Base-by-base conservation (phyloP, 2,888 invertebrate genomes). In the Tenodera sinensis region DNA sequence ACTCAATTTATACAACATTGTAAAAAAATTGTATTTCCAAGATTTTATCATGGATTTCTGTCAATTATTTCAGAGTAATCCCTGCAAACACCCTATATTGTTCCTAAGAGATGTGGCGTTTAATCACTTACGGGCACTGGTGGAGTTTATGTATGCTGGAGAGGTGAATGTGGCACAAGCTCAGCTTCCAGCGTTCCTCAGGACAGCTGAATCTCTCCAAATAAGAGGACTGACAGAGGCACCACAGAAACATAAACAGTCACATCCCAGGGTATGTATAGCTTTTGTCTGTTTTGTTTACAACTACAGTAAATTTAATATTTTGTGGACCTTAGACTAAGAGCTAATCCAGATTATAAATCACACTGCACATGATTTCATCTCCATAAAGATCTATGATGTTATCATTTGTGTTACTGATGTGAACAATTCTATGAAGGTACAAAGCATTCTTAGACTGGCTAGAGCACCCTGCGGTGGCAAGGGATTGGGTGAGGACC, bases 141-240 rank as follows among this genome's bases (percentile, higher is more conserved):
- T 97, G 92, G 97, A 97, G 93, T 97, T 97, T 93, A 97, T 97
- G 97, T 97, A 97, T 93, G 96, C 96, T 91, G 97, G 97, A 88
- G 97, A 97, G 94, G 97, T 97, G 91, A 97, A 97, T 93, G 96
- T 97, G 90, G 96, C 97, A 91, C 97, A 97, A 94, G 96, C 96
- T 90, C 96, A 97, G 92, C 94, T 97, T 91, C 96, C 96, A 91
- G 95, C 96, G 82, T 96, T 97, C 93, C 94, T 97, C 91, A 95
- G 96, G 92, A 97, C 97, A 71, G 97, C 97, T 85, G 97, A 97
- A 93, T 96, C 96, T 91, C 94, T 97, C 90, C 96, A 97, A 94
- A 97, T 97, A 91, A 95, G 97, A 92, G 97, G 97, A 91, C 95
- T 97, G 92, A 97, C 97, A 83, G 97, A 97, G 88, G 92, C 92